Conservation (phyloP, 2,888 invertebrate genomes). For the Psylliodes chrysocephalus region DNA sequence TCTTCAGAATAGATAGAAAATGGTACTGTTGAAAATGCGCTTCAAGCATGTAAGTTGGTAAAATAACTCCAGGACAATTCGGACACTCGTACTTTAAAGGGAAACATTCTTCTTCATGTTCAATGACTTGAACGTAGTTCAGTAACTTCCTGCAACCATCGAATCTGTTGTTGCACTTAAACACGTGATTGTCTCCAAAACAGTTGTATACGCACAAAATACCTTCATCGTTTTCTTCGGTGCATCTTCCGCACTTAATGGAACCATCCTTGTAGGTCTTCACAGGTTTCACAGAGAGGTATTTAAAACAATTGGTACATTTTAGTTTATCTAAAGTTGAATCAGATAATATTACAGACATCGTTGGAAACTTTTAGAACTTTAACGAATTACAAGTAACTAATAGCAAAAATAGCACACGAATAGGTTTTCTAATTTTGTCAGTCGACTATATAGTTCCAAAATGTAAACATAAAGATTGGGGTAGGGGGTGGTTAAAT, state of each 20-base stretch:
- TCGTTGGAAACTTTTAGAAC: too few species aligned
- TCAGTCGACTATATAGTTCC: too few species aligned
- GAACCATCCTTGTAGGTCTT: conserved; percentile 22
- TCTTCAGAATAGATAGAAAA: neutral
- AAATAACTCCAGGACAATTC: conserved; percentile 1
- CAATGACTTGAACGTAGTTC: conserved; percentile 16
- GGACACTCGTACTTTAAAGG: conserved; percentile 22
- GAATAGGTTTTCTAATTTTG: too few species aligned
- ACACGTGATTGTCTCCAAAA: conserved; percentile 17
- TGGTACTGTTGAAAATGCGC: conserved; percentile 11
- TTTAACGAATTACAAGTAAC: too few species aligned
- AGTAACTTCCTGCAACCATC: conserved; percentile 33
- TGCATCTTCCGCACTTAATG: conserved; percentile 38
- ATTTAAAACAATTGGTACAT: conserved; percentile 32
- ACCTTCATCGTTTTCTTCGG: conserved; percentile 21
- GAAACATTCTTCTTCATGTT: conserved; percentile 28
- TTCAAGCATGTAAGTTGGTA: conserved; percentile 7
- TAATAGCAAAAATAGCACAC: too few species aligned
- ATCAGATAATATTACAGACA: too few species aligned
- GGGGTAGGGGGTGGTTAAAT: too few species aligned
- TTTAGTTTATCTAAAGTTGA: conserved; percentile 11
- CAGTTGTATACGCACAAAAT: conserved; percentile 8
- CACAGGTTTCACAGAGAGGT: conserved; percentile 28
- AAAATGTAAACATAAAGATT: too few species aligned
- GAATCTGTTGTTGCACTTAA: conserved; percentile 35